These are phyloP conservation scores for Cryptotermes secundus DNA, from an alignment of 1,140 invertebrate species.

Conservation along the genomic window DNA sequence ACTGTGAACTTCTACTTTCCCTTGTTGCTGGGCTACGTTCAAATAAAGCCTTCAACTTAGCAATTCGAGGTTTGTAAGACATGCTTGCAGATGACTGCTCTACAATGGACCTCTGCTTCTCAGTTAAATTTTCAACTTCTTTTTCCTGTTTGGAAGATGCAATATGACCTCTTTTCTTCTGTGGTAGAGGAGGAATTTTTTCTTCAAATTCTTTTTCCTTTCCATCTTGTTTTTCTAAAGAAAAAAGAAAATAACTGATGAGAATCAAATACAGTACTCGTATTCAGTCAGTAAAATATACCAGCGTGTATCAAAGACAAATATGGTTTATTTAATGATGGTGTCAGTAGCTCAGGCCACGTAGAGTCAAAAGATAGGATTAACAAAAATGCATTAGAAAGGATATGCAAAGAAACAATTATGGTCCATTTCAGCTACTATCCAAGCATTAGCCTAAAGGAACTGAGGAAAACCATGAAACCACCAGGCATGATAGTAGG, in stretches of 20 bases:
- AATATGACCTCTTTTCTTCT: slow-evolving; percentile 37
- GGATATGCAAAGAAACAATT: too few species aligned
- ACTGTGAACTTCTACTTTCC: slow-evolving; percentile 35
- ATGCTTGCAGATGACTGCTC: slow-evolving; percentile 37
- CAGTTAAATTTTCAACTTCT: slow-evolving; percentile 45
- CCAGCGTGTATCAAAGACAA: too few species aligned
- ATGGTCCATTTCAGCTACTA: too few species aligned
- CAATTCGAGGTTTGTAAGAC: slow-evolving; percentile 49
- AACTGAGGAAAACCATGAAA: too few species aligned
- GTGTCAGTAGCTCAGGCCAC: too few species aligned
- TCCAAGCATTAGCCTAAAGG: too few species aligned
- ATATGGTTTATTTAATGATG: too few species aligned
- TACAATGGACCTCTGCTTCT: slow-evolving; percentile 39
- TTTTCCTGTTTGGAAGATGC: slow-evolving; percentile 45
- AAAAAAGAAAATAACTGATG: slow-evolving; percentile 26
- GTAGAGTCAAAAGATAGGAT: too few species aligned
- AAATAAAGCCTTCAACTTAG: slow-evolving; percentile 52
- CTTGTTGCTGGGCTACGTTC: slow-evolving; percentile 42
- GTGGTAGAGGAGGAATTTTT: slow-evolving; percentile 39
- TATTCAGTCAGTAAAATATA: too few species aligned
- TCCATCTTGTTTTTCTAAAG: slow-evolving; percentile 42
- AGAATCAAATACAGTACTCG: too few species aligned
- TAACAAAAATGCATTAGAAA: too few species aligned
- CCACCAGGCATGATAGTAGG: too few species aligned
- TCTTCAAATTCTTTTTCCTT: slow-evolving; percentile 40